Evolutionary conservation across 2,797 vertebrate species (phyloP), one percentile per base, ranked within the genome.

Genomic region (Acomys russatus): DNA sequence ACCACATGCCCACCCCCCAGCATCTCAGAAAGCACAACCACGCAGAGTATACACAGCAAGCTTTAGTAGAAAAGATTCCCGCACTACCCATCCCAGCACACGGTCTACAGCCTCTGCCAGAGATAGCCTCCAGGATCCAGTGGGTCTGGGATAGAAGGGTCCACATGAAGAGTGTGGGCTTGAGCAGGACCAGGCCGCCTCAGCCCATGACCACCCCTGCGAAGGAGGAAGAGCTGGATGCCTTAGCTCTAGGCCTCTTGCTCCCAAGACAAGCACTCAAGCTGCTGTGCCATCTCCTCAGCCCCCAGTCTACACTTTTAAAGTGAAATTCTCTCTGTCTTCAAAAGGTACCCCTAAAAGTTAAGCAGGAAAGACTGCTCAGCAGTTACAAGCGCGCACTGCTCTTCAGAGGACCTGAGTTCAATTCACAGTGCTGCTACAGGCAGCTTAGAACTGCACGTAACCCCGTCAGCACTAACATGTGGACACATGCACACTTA

Each of bases 301-400:
- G 51, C 22, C 54, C 54, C 73, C 23, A 88, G 23, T 28, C 18
- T 33, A 28, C 15, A 73, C 51, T 73, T 71, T 66, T 86, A 88
- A 95, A 92, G 95, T 28, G 0, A 71, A 94, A 94, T 35, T 87
- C 92, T 6, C 54, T 88, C 44, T 12, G 82, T 88, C 91, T 95
- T 49, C 85, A 59, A 73, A 73, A 88, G 85, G 38, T 20, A 33
- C 11, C 38, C 44, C 64, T 68, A 51, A 68, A n/a, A 20, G 23
- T 44, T 23, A 44, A 68, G 64, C 44, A 54, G 44, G 44, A 85
- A n/a, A 51, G 76, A 85, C 2, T 23, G 30, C 64, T 85, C 30
- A 85, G 44, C 44, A 85, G 83, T 70, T 68, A 54, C 20, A 85
- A 54, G 20, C 22, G 68, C 12, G 38, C 11, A 68, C 30, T 64